A percentile compares a stretch with the other conserved stretches of the same genome.
Evolutionary conservation across 2,888 invertebrate genomes (phyloP).

Genomic region (Morpho achilles): DNA sequence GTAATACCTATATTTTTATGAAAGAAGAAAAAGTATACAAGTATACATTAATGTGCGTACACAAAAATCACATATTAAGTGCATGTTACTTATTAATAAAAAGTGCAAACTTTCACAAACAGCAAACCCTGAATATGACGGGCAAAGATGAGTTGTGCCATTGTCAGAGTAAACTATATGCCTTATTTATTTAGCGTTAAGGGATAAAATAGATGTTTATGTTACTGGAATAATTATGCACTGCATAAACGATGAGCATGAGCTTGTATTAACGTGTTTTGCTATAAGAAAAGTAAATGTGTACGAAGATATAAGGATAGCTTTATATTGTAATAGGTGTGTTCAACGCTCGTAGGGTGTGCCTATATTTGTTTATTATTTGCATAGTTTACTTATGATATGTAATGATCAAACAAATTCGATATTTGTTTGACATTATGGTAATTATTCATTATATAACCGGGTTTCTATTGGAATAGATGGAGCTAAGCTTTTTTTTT

Average conservation of each 20-base stretch:
- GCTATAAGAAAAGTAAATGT: not conserved
- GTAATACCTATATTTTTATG: too few species aligned
- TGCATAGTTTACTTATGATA: conserved; percentile 7
- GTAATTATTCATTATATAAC: not conserved
- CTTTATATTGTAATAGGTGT: conserved; percentile 7
- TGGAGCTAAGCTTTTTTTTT: too few species aligned
- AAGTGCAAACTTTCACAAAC: not conserved
- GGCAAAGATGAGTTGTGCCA: conserved; percentile 15
- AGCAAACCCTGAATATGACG: conserved; percentile 1
- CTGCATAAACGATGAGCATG: too few species aligned
- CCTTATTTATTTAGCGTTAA: conserved; percentile 6
- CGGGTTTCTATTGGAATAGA: too few species aligned
- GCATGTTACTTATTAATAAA: too few species aligned
- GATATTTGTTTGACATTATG: not conserved
- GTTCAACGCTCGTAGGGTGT: conserved; percentile 16
- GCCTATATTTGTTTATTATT: conserved; percentile 18
- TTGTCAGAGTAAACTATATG: conserved; percentile 7
- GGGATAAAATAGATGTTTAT: not conserved
- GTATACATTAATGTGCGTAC: too few species aligned
- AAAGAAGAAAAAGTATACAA: too few species aligned
- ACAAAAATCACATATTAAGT: too few species aligned
- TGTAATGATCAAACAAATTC: not conserved
- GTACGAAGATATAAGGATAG: conserved; percentile 13
- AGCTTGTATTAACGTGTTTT: too few species aligned
- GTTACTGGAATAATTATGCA: too few species aligned